Evolutionary conservation across 35 echinoderm and acorn worm genomes (phyloP).

Genomic region (Eucidaris tribuloides): DNA sequence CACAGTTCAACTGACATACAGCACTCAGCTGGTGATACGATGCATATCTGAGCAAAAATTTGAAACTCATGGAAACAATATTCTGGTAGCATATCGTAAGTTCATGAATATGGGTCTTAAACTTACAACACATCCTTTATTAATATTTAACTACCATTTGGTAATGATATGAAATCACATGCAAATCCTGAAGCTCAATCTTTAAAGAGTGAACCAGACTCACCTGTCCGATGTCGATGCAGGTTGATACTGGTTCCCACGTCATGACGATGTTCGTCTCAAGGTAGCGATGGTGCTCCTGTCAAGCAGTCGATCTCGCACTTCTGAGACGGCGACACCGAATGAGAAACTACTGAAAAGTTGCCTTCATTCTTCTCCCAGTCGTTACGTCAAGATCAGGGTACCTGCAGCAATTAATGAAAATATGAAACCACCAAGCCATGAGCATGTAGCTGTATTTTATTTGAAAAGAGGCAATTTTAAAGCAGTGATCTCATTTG

Average conservation of each 20-base stretch:
- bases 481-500: background rate
- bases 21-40: too few relatives aligned
- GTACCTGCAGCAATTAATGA: constrained; percentile 37
- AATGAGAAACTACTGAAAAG: constrained; percentile 52
- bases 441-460: background rate
- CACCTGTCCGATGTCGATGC: constrained; percentile 91
- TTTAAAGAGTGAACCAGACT: too few relatives aligned
- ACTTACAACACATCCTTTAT: too few relatives aligned
- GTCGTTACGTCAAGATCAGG: constrained; percentile 58
- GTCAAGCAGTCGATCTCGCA: constrained; percentile 88
- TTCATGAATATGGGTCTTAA: too few relatives aligned
- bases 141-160: too few relatives aligned
- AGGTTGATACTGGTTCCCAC: constrained; percentile 88
- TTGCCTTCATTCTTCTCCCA: constrained; percentile 31
- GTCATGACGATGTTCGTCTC: constrained; percentile 87
- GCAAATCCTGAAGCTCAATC: too few relatives aligned
- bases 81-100: too few relatives aligned
- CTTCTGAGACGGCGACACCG: constrained; percentile 68
- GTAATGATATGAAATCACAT: too few relatives aligned
- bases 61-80: too few relatives aligned
- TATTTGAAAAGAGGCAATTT: background rate
- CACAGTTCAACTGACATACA: too few relatives aligned
- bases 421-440: background rate
- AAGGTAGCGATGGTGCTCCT: constrained; percentile 68
- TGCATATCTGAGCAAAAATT: too few relatives aligned